Conservation (phyloP, 2,888 invertebrate species). For the Macrosoma leucophasiata region DNA sequence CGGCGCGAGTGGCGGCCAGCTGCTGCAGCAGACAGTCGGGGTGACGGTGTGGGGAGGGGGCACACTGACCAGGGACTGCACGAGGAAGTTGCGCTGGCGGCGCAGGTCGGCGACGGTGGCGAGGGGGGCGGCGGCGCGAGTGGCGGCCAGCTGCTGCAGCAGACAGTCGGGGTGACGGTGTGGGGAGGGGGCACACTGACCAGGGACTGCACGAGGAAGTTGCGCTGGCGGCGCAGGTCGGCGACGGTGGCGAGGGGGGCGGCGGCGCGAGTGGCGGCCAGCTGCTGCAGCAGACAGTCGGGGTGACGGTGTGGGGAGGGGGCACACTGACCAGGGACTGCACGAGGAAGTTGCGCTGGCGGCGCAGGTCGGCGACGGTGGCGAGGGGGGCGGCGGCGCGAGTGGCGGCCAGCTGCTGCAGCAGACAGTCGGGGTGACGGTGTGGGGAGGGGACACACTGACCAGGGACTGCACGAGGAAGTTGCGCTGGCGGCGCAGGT, state of each 20-base stretch:
- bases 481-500: constrained; percentile 92
- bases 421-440: constrained; percentile 89
- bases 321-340: constrained; percentile 78
- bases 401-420: constrained; percentile 89
- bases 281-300: constrained; percentile 91
- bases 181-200: constrained; percentile 37
- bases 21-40: constrained; percentile 93
- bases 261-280: constrained; percentile 87
- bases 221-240: constrained; percentile 91
- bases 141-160: constrained; percentile 88
- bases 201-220: constrained; percentile 92
- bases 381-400: constrained; percentile 92
- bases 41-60: constrained; percentile 94
- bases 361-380: constrained; percentile 91
- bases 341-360: constrained; percentile 94
- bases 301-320: no score
- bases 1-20: constrained; percentile 86
- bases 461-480: constrained; percentile 91
- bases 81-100: constrained; percentile 92
- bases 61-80: constrained; percentile 95
- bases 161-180: constrained; percentile 92
- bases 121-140: constrained; percentile 90
- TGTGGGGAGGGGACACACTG: no score
- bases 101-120: constrained; percentile 93
- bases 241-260: constrained; percentile 94